A percentile compares a stretch with the other conserved stretches of the same genome.
phyloP scores from a whole-genome alignment of 2,797 vertebrate species.

The Mergus octosetaceus region DNA sequence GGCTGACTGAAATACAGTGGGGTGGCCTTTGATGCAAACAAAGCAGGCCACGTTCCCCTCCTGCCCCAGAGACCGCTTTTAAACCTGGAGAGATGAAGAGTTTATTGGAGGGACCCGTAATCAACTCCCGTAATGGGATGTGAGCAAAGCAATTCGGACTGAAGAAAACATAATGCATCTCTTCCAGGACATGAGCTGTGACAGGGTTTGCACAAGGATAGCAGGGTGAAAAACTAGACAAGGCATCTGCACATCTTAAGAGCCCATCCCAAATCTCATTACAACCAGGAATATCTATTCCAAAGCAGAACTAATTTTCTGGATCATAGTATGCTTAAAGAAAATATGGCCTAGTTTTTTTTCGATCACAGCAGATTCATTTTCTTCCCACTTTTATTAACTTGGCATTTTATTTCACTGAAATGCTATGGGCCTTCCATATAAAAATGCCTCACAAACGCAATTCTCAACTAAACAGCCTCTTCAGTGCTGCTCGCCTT shows the following conservation, averaged over 20 bases:
- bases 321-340: neutral
- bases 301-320: neutral
- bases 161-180: neutral
- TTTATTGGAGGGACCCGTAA: neutral
- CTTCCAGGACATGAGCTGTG: neutral
- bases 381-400: constrained; percentile 18
- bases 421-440: neutral
- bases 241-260: neutral
- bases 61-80: neutral
- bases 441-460: neutral
- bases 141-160: neutral
- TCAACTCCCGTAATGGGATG: neutral
- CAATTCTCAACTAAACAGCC: neutral
- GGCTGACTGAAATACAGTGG: neutral
- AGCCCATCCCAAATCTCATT: neutral
- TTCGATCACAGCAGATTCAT: neutral
- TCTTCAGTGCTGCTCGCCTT: neutral
- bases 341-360: neutral
- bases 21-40: neutral
- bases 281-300: neutral
- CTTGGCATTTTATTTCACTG: constrained; percentile 18
- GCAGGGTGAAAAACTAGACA: neutral
- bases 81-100: neutral
- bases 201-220: neutral
- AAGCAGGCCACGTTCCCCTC: neutral